Evolutionary conservation across 2,888 invertebrate species (phyloP).

Genomic region (Portevinia maculata): DNA sequence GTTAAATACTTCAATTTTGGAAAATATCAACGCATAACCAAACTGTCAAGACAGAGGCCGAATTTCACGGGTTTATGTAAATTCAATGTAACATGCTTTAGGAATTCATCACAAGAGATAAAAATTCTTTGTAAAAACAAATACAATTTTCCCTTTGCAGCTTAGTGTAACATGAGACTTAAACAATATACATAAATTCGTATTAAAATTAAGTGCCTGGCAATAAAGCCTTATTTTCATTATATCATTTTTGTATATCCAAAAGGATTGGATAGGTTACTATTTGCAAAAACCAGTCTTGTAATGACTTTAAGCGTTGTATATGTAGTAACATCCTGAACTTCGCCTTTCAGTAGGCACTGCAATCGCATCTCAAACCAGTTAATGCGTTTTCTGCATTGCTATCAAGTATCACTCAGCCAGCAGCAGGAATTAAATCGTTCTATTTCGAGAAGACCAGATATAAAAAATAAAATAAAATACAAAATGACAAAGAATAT

Average conservation of each 20-base stretch:
- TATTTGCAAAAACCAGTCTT: constrained; percentile 29
- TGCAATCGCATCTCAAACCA: constrained; percentile 25
- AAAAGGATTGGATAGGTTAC: neutral
- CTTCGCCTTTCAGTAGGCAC: neutral
- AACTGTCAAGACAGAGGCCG: too few relatives aligned
- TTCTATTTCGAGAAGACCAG: constrained; percentile 39
- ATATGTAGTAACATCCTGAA: constrained; percentile 7
- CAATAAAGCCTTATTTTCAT: too few relatives aligned
- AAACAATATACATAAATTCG: neutral
- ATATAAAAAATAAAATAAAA: constrained; percentile 19
- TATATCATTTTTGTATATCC: neutral
- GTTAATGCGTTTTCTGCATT: constrained; percentile 29
- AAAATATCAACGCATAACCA: too few relatives aligned
- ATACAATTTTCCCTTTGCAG: too few relatives aligned
- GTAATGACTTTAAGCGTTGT: neutral
- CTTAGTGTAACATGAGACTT: too few relatives aligned
- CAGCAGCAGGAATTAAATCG: constrained; percentile 7
- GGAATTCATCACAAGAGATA: too few relatives aligned
- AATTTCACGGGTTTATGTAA: too few relatives aligned
- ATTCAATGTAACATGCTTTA: too few relatives aligned
- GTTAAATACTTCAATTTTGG: neutral
- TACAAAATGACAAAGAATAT: constrained; percentile 6
- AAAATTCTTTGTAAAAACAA: too few relatives aligned
- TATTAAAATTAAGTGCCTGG: neutral
- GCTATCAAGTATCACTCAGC: constrained; percentile 7